These are phyloP conservation scores for Drosophila trichaetosa DNA, from an alignment of 2,888 invertebrate genomes.

Conservation along the genomic window DNA sequence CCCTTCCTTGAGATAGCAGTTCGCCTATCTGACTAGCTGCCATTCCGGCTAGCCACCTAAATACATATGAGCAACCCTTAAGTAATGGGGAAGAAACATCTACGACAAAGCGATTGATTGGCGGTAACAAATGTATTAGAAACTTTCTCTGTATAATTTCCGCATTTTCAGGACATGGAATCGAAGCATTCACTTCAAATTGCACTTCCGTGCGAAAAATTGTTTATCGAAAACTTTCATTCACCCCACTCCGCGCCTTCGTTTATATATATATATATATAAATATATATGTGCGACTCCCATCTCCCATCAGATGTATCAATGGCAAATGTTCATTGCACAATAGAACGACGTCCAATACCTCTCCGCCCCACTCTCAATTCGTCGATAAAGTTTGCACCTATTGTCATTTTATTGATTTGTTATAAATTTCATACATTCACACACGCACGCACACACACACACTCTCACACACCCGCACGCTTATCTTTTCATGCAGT, in stretches of 20 bases:
- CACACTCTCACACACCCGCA: constrained; percentile 12
- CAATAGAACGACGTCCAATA: constrained; percentile 64
- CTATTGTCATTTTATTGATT: constrained; percentile 79
- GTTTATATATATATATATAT: not conserved
- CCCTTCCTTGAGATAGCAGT: constrained; percentile 19
- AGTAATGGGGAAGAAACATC: constrained; percentile 23
- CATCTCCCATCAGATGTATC: constrained; percentile 17
- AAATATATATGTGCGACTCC: not conserved
- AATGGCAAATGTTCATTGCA: constrained; percentile 42
- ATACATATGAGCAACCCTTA: constrained; percentile 13
- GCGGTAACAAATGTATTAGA: constrained; percentile 77
- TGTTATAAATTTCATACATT: constrained; percentile 74
- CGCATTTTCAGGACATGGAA: constrained; percentile 67
- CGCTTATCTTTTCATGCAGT: constrained; percentile 67
- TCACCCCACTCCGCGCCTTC: constrained; percentile 10
- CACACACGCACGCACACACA: constrained; percentile 25
- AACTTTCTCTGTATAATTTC: constrained; percentile 76
- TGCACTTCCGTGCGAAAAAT: constrained; percentile 81
- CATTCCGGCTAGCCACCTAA: not conserved
- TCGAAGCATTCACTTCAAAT: constrained; percentile 72
- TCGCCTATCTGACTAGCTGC: constrained; percentile 46
- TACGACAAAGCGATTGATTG: constrained; percentile 63
- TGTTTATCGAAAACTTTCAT: constrained; percentile 76
- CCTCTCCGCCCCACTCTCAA: not conserved
- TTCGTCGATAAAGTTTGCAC: constrained; percentile 73